These are phyloP conservation scores for Pterobdella sp. DNA, from an alignment of 2,888 invertebrate genomes.

Conservation along the genomic window DNA sequence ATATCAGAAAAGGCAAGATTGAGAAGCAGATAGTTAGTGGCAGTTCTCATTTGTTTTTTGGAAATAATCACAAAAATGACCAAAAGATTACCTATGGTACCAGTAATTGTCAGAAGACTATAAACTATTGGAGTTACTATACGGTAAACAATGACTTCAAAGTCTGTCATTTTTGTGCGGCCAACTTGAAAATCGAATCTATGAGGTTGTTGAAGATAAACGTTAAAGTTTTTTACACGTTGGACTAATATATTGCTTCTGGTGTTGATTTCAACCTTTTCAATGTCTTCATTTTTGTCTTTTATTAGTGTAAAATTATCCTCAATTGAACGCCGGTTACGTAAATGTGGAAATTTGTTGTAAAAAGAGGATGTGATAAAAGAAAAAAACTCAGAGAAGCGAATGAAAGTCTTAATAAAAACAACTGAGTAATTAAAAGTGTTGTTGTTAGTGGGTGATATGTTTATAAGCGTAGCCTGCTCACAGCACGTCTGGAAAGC, in stretches of 20 bases:
- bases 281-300: neutral
- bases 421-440: neutral
- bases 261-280: neutral
- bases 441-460: neutral
- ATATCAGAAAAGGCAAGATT: constrained; percentile 78
- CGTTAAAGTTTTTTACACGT: neutral
- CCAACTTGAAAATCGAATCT: too few species aligned
- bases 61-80: constrained; percentile 29
- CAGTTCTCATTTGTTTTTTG: constrained; percentile 60
- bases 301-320: neutral
- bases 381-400: too few species aligned
- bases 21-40: constrained; percentile 80
- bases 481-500: neutral
- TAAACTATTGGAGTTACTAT: constrained; percentile 20
- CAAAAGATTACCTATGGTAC: constrained; percentile 25
- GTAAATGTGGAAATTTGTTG: too few species aligned
- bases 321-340: neutral
- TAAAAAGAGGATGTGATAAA: too few species aligned
- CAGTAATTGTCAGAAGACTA: constrained; percentile 26
- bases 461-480: neutral
- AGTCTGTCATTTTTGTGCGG: neutral
- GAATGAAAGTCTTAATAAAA: too few species aligned
- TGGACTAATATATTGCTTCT: neutral
- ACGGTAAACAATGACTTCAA: constrained; percentile 11
- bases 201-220: too few species aligned